A percentile compares a stretch with the other conserved stretches of the same genome.
These are phyloP conservation scores for Lophochroa leadbeateri DNA, from an alignment of 2,113 vertebrate species.

Conservation along the genomic window DNA sequence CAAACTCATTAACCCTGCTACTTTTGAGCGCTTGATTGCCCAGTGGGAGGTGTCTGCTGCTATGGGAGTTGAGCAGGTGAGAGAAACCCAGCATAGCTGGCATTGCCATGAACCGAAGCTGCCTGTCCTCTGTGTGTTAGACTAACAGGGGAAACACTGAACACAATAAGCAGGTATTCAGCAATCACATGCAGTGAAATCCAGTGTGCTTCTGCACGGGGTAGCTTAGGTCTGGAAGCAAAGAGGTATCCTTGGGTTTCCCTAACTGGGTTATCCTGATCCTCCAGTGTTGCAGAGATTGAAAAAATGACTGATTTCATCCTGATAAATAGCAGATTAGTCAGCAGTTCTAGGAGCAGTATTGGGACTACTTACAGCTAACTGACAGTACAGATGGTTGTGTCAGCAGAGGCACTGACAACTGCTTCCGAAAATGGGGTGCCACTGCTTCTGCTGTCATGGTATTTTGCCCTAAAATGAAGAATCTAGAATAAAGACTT, in stretches of 20 bases:
- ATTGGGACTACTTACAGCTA: neutral
- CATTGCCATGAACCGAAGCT: neutral
- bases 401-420: neutral
- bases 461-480: neutral
- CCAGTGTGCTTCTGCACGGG: neutral
- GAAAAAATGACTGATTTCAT: neutral
- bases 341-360: neutral
- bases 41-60: neutral
- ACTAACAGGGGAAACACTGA: neutral
- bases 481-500: neutral
- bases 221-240: neutral
- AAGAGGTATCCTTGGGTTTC: neutral
- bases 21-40: neutral
- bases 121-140: neutral
- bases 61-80: neutral
- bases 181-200: accelerated
- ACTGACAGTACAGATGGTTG: accelerated
- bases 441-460: neutral
- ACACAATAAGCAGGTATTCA: neutral
- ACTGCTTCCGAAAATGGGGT: neutral
- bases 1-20: neutral
- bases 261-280: neutral
- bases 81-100: neutral
- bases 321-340: neutral
- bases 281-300: neutral